Base-by-base conservation (phyloP, 2,113 vertebrate species). In the Ptychochromis oligacanthus region DNA sequence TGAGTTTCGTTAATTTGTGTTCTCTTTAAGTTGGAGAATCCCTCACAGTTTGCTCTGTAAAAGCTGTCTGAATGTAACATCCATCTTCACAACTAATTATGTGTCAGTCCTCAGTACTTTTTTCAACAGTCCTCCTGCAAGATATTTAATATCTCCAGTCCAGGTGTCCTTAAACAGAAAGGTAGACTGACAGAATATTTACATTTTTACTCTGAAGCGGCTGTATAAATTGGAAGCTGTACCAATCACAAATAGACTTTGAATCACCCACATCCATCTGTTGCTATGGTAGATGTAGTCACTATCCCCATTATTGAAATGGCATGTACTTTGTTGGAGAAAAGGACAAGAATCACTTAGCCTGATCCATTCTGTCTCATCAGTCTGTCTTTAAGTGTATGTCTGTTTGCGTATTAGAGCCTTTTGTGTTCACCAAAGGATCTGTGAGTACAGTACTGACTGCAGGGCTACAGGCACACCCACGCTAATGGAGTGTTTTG, bases 401-500 rank as follows among this genome's bases (percentile, higher is more conserved):
- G n/a, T 74, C 75, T 75, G 18, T 72, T 59, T 85, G 80, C 28
- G 34, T 79, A 26, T 90, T 52, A 79, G 24, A 10, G 2, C 54
- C 58, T 77, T 70, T 85, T 61, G 58, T 81, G 59, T 56, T 77
- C 28, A 77, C 20, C 76, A 59, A 77, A 80, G 59, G 79, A 84
- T 85, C 72, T 59, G 52, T 70, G 75, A 85, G 87, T 85, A 56
- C 87, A 80, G 88, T 58, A 15, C 74, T 84, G 80, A 75, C 81
- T 90, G 87, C 82, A 77, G 86, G 81, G 87, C 85, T 77, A 31
- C 80, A 76, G 91, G 75, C 91, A 85, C 82, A 20, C 92, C 93
- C 86, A 88, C 92, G 70, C 72, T 91, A 89, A 88, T 89, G 84
- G 90, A 91, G 89, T 80, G 83, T 80, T 92, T 88, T 85, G 81